A percentile compares a stretch with the other conserved stretches of the same genome.
Evolutionary conservation across 2,888 invertebrate genomes (phyloP).

Genomic region (Fissipunctia ypsillon): DNA sequence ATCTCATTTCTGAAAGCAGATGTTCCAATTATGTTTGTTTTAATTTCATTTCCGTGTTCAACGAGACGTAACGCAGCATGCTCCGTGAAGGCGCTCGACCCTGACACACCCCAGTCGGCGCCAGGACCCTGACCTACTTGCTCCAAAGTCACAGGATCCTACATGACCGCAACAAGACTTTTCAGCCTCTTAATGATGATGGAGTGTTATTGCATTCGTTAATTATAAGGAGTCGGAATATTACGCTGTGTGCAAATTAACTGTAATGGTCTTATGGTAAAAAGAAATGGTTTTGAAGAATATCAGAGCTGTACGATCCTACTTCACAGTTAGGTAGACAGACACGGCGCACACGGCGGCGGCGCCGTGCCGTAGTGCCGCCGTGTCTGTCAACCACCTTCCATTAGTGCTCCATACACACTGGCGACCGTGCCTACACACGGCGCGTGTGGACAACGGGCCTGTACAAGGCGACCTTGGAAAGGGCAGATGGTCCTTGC

Average conservation of each 20-base stretch:
- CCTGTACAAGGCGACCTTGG: neutral
- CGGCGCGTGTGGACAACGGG: neutral
- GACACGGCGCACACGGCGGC: neutral
- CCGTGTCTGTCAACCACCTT: neutral
- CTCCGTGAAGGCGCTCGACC: slow-evolving; percentile 21
- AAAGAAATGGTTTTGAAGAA: slow-evolving; percentile 11
- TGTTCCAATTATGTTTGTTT: slow-evolving; percentile 16
- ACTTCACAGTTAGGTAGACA: neutral
- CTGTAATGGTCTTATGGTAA: slow-evolving; percentile 15
- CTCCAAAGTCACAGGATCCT: slow-evolving; percentile 20
- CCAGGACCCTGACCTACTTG: slow-evolving; percentile 34
- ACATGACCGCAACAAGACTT: slow-evolving; percentile 26
- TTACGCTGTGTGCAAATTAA: slow-evolving; percentile 33
- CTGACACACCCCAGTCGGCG: slow-evolving; percentile 25
- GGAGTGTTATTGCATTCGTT: slow-evolving; percentile 58
- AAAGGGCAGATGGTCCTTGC: neutral
- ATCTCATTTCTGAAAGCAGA: neutral
- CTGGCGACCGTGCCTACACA: neutral
- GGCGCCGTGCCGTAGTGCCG: neutral
- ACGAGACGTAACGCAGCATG: neutral
- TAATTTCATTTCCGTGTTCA: slow-evolving; percentile 18
- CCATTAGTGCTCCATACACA: neutral
- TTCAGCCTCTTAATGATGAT: slow-evolving; percentile 55
- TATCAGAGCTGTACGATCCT: neutral
- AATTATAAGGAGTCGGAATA: slow-evolving; percentile 31